A percentile compares a stretch with the other conserved stretches of the same genome.
These are phyloP conservation scores for Coptotermes formosanus DNA, from an alignment of 1,140 invertebrate genomes.

Conservation along the genomic window DNA sequence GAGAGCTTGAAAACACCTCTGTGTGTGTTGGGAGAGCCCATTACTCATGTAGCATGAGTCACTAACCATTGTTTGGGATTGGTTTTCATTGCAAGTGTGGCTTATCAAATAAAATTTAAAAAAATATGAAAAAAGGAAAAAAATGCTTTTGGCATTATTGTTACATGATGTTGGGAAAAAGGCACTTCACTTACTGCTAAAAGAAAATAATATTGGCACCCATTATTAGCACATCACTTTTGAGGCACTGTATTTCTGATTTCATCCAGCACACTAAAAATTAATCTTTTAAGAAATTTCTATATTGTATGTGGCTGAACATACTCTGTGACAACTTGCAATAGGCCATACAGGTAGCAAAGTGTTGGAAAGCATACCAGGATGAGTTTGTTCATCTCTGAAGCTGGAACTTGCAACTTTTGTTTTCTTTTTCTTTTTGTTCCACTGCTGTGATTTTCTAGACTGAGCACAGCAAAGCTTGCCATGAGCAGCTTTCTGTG, in stretches of 20 bases:
- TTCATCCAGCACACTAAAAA: slow-evolving; percentile 3
- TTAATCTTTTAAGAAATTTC: background rate
- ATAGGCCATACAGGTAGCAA: background rate
- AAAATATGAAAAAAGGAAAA: background rate
- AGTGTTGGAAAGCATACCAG: background rate
- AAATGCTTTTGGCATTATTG: slow-evolving; percentile 26
- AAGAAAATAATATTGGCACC: slow-evolving; percentile 19
- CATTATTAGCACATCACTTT: slow-evolving; percentile 17
- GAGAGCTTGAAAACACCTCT: background rate
- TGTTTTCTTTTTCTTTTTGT: slow-evolving; percentile 21
- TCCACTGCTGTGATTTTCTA: slow-evolving; percentile 33
- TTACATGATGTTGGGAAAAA: slow-evolving; percentile 18
- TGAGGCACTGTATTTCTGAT: slow-evolving; percentile 19
- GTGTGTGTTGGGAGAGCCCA: no score
- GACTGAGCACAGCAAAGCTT: slow-evolving; percentile 27
- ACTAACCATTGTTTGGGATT: slow-evolving; percentile 27
- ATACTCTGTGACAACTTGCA: background rate
- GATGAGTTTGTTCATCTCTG: slow-evolving; percentile 20
- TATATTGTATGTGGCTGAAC: background rate
- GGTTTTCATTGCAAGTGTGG: slow-evolving; percentile 29
- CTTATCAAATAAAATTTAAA: slow-evolving; percentile 23
- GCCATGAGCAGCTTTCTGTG: slow-evolving; percentile 17
- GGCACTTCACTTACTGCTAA: background rate
- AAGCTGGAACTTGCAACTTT: slow-evolving; percentile 21
- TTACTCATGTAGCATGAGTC: background rate